Conservation (phyloP, 2,888 invertebrate genomes). For the Pelosia muscerda region DNA sequence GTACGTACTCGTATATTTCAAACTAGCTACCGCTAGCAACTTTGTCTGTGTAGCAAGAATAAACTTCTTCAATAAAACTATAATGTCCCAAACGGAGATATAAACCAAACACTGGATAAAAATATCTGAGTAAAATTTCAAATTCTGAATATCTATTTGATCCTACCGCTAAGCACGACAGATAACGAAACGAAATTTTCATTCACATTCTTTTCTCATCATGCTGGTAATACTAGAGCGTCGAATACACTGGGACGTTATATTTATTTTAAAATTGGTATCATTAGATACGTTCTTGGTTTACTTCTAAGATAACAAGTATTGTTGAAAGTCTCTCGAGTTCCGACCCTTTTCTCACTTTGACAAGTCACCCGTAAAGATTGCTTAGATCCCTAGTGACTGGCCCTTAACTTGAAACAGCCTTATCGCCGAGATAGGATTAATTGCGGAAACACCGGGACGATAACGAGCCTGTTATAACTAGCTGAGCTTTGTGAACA, state of each 20-base stretch:
- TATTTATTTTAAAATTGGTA: conserved; percentile 82
- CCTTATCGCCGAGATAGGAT: conserved; percentile 83
- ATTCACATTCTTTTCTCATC: conserved; percentile 25
- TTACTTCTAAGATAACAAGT: conserved; percentile 86
- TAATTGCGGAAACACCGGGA: conserved; percentile 85
- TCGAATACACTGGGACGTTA: conserved; percentile 52
- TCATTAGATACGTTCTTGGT: conserved; percentile 82
- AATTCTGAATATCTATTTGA: not conserved
- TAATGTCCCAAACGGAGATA: not conserved
- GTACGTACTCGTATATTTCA: conserved; percentile 19
- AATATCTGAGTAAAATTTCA: not conserved
- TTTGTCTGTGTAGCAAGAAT: not conserved
- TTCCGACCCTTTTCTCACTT: conserved; percentile 85
- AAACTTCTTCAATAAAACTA: not conserved
- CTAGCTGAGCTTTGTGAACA: conserved; percentile 67
- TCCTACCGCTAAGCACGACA: not conserved
- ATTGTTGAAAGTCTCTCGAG: conserved; percentile 86
- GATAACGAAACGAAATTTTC: not conserved
- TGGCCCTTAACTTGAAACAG: conserved; percentile 84
- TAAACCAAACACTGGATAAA: not conserved
- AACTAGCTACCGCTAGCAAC: not conserved
- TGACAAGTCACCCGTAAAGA: conserved; percentile 86
- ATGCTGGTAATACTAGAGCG: conserved; percentile 46
- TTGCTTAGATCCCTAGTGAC: conserved; percentile 85
- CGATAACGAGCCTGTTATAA: conserved; percentile 81